Percentiles rank a stretch among this genome's conserved stretches.
Conservation (phyloP, 2,113 vertebrate species). For the Eudyptes chrysolophus region DNA sequence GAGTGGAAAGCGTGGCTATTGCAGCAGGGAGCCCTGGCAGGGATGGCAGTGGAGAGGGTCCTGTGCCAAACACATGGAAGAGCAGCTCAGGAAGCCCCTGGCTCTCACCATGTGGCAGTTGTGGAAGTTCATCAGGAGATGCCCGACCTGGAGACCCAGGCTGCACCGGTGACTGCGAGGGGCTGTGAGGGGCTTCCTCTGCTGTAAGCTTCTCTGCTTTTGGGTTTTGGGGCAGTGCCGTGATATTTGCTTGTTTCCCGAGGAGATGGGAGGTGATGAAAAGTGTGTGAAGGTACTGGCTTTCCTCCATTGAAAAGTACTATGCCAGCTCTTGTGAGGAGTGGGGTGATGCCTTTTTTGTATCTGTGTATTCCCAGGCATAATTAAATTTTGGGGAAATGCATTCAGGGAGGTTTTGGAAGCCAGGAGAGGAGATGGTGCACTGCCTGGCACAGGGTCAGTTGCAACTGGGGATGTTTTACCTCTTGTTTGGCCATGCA, state of each 20-base stretch:
- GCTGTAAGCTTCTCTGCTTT: background rate
- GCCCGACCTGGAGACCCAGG: background rate
- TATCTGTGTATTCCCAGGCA: background rate
- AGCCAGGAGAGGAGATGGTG: background rate
- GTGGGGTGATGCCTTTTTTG: background rate
- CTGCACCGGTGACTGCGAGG: background rate
- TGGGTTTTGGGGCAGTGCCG: background rate
- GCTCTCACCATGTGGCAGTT: background rate
- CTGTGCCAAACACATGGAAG: rapidly evolving
- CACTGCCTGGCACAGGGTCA: background rate
- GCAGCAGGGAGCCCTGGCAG: background rate
- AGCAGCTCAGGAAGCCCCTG: background rate
- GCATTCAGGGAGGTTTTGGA: background rate
- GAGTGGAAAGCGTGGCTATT: background rate
- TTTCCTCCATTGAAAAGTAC: background rate
- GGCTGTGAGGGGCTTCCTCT: background rate
- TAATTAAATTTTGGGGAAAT: background rate
- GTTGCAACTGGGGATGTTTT: background rate
- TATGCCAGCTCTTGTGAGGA: background rate
- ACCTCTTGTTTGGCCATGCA: background rate
- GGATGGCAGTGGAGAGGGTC: background rate
- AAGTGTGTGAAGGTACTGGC: background rate
- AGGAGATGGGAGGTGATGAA: background rate
- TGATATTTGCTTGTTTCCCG: background rate
- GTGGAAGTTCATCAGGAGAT: background rate